Percentiles rank a stretch among this genome's conserved stretches.
These are phyloP conservation scores for Margaritifera margaritifera DNA, from an alignment of 2,888 invertebrate genomes.

Conservation along the genomic window DNA sequence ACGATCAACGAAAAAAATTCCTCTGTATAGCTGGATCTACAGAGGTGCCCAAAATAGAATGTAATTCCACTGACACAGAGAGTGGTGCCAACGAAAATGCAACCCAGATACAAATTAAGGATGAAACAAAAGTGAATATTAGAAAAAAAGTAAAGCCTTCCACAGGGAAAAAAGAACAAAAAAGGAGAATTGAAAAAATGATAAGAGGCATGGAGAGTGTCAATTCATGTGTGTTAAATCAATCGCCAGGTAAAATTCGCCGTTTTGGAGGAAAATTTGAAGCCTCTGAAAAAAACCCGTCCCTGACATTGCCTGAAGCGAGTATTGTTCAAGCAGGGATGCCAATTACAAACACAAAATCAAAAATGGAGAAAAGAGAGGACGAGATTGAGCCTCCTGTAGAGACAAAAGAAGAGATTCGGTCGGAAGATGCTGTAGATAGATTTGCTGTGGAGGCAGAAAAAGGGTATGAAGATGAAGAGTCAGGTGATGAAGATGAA, in stretches of 20 bases:
- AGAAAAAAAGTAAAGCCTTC: not conserved
- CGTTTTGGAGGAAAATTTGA: too few species aligned
- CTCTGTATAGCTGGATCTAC: not conserved
- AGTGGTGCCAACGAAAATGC: not conserved
- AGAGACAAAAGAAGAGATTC: conserved; percentile 11
- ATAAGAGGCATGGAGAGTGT: conserved; percentile 15
- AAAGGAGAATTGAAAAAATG: conserved; percentile 24
- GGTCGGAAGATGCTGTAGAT: not conserved
- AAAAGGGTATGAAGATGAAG: conserved; percentile 11
- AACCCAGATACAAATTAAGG: not conserved
- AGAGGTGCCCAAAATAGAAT: too few species aligned
- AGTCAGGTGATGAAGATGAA: conserved; percentile 4
- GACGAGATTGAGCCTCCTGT: too few species aligned
- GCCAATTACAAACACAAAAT: too few species aligned
- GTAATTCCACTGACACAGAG: too few species aligned
- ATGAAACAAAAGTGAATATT: not conserved
- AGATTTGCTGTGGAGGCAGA: not conserved
- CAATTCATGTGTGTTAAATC: conserved; percentile 3
- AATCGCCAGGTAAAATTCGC: too few species aligned
- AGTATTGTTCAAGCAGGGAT: too few species aligned
- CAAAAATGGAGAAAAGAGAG: too few species aligned
- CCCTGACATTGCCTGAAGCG: too few species aligned
- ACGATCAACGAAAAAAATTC: conserved; percentile 40
- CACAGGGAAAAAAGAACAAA: conserved; percentile 7
- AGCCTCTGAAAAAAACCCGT: too few species aligned